Conservation (phyloP, 2,797 vertebrate species). For the Myiotriccus ornatus region DNA sequence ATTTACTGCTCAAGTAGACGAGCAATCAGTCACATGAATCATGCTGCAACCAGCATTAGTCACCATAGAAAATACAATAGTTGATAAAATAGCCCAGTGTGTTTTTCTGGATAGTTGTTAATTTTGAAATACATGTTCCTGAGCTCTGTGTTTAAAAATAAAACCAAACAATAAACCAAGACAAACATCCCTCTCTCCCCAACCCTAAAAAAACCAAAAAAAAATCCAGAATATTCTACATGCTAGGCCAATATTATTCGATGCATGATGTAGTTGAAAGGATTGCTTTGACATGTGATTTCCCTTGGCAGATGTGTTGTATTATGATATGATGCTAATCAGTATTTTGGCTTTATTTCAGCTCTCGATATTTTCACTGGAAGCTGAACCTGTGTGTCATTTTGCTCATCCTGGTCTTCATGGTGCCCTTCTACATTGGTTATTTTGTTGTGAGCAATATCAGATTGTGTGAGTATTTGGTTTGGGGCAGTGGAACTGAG, state of each 20-base stretch:
- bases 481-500: background rate
- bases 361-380: conserved; percentile 98
- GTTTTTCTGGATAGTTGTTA: background rate
- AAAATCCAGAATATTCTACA: background rate
- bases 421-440: conserved; percentile 98
- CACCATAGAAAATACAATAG: background rate
- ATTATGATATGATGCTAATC: background rate
- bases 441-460: conserved; percentile 99
- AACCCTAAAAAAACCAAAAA: background rate
- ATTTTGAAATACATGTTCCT: background rate
- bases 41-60: background rate
- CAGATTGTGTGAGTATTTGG: conserved; percentile 87
- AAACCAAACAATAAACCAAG: background rate
- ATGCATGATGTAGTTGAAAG: background rate
- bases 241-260: background rate
- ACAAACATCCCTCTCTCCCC: rapidly evolving
- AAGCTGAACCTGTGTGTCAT: conserved; percentile 97
- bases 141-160: background rate
- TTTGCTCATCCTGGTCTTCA: conserved; percentile 93
- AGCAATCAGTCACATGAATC: background rate
- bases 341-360: conserved; percentile 67
- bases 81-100: background rate
- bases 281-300: background rate
- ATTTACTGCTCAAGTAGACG: background rate
- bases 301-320: background rate